Evolutionary conservation across 2,113 vertebrate species (phyloP).

Genomic region (Gymnocephalus cernua): DNA sequence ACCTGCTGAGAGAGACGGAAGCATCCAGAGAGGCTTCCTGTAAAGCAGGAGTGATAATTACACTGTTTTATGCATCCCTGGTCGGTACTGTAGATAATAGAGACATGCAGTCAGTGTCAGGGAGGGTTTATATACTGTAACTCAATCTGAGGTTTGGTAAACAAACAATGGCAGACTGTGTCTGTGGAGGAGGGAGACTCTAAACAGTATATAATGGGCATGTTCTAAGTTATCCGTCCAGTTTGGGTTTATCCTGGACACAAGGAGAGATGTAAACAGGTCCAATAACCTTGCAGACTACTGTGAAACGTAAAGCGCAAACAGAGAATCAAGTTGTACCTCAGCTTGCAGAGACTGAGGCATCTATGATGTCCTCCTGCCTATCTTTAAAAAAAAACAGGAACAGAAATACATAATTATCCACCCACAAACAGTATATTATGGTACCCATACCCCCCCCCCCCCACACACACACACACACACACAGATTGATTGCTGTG

Average conservation of each 20-base stretch:
- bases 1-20: constrained; percentile 12
- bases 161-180: constrained; percentile 20
- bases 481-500: constrained; percentile 18
- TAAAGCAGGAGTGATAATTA: constrained; percentile 64
- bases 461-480: constrained; percentile 1
- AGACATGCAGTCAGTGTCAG: constrained; percentile 33
- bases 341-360: constrained; percentile 11
- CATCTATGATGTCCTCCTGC: constrained; percentile 26
- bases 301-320: constrained; percentile 20
- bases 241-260: constrained; percentile 9
- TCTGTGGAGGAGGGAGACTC: background rate
- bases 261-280: background rate
- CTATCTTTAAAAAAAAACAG: constrained; percentile 5
- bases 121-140: background rate
- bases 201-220: background rate
- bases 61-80: constrained; percentile 35
- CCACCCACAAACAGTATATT: constrained; percentile 57
- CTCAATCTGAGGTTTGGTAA: constrained; percentile 17
- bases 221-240: background rate
- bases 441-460: constrained; percentile 26
- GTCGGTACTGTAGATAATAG: constrained; percentile 36
- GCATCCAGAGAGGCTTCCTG: constrained; percentile 48
- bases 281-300: background rate
- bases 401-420: constrained; percentile 66
- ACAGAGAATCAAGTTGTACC: constrained; percentile 5